Evolutionary conservation across 2,113 vertebrate genomes (phyloP).

Genomic region (Hyperopisus bebe): DNA sequence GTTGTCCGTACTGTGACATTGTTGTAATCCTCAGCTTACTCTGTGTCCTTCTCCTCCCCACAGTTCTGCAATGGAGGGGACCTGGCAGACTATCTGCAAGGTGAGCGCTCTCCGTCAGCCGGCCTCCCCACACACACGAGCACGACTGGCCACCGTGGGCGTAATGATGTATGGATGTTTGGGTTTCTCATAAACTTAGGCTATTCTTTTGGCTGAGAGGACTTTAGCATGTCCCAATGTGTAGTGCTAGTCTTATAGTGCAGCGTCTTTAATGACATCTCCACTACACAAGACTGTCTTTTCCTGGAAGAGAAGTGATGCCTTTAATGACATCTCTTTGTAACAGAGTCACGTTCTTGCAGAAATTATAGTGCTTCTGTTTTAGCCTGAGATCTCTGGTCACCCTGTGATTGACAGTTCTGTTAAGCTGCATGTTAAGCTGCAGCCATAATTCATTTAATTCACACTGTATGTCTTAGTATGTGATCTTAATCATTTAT

Average conservation of each 20-base stretch:
- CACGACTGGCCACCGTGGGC: not conserved
- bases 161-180: not conserved
- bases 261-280: too few species aligned
- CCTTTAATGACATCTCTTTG: not conserved
- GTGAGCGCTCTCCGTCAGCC: slow-evolving; percentile 56
- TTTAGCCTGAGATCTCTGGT: not conserved
- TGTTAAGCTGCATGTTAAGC: not conserved
- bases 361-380: not conserved
- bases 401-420: not conserved
- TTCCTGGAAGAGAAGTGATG: too few species aligned
- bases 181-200: not conserved
- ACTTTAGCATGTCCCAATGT: not conserved
- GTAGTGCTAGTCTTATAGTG: not conserved
- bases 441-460: not conserved
- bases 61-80: slow-evolving; percentile 98
- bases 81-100: slow-evolving; percentile 97
- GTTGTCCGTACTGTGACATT: not conserved
- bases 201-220: not conserved
- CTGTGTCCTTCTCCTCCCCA: slow-evolving; percentile 35
- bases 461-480: not conserved
- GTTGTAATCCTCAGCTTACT: not conserved
- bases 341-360: not conserved
- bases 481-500: not conserved
- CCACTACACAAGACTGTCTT: too few species aligned
- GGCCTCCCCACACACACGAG: not conserved